Base-by-base conservation (phyloP, 2,113 vertebrate genomes). In the Xerus inauris region DNA sequence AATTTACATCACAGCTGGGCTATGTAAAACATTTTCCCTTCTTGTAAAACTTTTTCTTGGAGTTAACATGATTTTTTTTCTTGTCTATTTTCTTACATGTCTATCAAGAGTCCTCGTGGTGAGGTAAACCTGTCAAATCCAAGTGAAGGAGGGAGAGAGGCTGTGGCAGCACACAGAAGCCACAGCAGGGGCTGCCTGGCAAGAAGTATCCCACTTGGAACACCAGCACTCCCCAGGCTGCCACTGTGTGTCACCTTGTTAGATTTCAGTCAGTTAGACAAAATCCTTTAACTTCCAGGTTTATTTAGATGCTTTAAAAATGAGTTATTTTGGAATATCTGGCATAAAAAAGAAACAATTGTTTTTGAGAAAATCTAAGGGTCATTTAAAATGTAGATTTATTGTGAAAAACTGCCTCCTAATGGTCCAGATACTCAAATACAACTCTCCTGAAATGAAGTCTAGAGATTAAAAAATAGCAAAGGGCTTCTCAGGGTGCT, bases 271-370 rank as follows among this genome's bases (percentile, higher is more conserved):
- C 72, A 40, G 11, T 28, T 54, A 79, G 85, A 51, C 54, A 96
- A 88, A 86, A 47, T 11, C 75, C 47, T 81, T 89, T 73, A 65
- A 88, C 19, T 96, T 86, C 10, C 32, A 79, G 47, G 42, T 24
- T 75, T 65, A 65, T 35, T 32, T 59, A 38, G 57, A 94, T 79
- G 28, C 42, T 54, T 87, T 93, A 80, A 83, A 94, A 35, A 80
- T 28, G 85, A 47, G 69, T 38, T 87, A 82, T 81, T 90, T 96
- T 81, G 40, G 17, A 82, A 30, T 76, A 73, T 1, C 26, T 83
- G 45, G 24, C 30, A 80, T 87, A 87, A 62, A 6, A 35, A 47
- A 82, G 90, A 87, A 87, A 64, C 30, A 67, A 35, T 54, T 59
- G 28, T 24, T 83, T 72, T 79, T 19, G n/a, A 76, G 45, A 84